Evolutionary conservation across 2,797 vertebrate genomes (phyloP).

Genomic region (Gymnodraco acuticeps): DNA sequence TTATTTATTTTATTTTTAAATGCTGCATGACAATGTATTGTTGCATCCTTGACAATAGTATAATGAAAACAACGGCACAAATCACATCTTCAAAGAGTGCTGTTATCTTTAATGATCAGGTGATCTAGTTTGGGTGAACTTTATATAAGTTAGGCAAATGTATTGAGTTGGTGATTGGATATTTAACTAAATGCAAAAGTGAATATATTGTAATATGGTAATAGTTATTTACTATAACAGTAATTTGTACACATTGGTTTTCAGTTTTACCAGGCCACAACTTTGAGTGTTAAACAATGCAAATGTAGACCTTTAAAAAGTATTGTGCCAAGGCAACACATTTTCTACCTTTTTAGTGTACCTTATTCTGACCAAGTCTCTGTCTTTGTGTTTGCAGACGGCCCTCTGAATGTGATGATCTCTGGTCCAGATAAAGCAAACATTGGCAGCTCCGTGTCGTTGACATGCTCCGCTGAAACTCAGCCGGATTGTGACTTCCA

Average conservation of each 20-base stretch:
- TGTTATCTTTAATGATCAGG: background rate
- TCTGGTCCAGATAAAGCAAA: constrained; percentile 11
- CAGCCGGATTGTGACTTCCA: constrained; percentile 68
- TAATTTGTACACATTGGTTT: background rate
- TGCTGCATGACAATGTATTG: background rate
- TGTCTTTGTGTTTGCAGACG: constrained; percentile 72
- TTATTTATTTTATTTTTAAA: background rate
- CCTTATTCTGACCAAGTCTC: background rate
- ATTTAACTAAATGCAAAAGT: background rate
- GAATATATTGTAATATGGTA: background rate
- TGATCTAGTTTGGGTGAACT: too few relatives aligned
- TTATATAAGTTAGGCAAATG: background rate
- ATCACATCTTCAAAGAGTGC: background rate
- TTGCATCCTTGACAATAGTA: background rate
- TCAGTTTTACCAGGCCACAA: background rate
- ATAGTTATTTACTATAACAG: background rate
- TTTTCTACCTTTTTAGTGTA: background rate
- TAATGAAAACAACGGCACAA: background rate
- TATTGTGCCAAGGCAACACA: background rate
- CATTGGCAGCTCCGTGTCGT: rapidly evolving
- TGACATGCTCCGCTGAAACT: constrained; percentile 73
- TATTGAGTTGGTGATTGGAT: background rate
- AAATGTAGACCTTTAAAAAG: background rate
- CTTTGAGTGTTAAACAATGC: too few relatives aligned
- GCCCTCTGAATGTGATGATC: constrained; percentile 73